A percentile compares a stretch with the other conserved stretches of the same genome.
These are phyloP conservation scores for Epinephelus malabaricus DNA, from an alignment of 2,797 vertebrate genomes.

Conservation along the genomic window DNA sequence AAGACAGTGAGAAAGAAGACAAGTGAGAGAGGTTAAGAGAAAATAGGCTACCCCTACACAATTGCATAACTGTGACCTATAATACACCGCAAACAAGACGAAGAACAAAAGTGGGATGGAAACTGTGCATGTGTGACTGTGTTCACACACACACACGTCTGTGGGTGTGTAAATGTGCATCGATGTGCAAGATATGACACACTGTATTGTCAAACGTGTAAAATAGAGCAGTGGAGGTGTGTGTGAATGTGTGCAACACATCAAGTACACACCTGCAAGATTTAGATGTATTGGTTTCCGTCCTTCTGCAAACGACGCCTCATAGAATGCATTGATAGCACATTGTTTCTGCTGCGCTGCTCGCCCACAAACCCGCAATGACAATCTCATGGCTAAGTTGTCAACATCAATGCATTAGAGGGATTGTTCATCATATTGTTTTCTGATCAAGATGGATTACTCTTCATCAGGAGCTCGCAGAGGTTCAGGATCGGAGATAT, in stretches of 20 bases:
- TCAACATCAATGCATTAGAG: constrained; percentile 77
- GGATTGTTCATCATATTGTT: constrained; percentile 71
- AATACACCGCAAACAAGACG: constrained; percentile 69
- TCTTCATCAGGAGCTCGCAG: constrained; percentile 63
- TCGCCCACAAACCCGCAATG: constrained; percentile 72
- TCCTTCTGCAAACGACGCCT: constrained; percentile 62
- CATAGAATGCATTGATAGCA: constrained; percentile 63
- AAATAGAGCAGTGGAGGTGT: constrained; percentile 69
- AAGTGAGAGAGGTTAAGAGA: constrained; percentile 49
- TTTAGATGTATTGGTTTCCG: constrained; percentile 74
- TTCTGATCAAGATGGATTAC: constrained; percentile 78
- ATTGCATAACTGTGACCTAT: constrained; percentile 81
- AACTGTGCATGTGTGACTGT: constrained; percentile 55
- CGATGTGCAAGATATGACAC: constrained; percentile 65
- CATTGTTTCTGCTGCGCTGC: constrained; percentile 65
- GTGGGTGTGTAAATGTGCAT: constrained; percentile 73
- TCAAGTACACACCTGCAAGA: constrained; percentile 69
- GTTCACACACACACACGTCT: constrained; percentile 27
- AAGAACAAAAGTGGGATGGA: constrained; percentile 80
- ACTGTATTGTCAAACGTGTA: constrained; percentile 62
- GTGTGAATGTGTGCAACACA: constrained; percentile 28
- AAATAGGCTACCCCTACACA: constrained; percentile 82
- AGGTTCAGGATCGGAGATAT: constrained; percentile 62
- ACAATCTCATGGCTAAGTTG: constrained; percentile 74
- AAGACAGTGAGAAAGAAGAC: neutral